Evolutionary conservation across 1,140 invertebrate species (phyloP), one percentile per base, ranked within the genome.

Genomic region (Drosophila repletoides): DNA sequence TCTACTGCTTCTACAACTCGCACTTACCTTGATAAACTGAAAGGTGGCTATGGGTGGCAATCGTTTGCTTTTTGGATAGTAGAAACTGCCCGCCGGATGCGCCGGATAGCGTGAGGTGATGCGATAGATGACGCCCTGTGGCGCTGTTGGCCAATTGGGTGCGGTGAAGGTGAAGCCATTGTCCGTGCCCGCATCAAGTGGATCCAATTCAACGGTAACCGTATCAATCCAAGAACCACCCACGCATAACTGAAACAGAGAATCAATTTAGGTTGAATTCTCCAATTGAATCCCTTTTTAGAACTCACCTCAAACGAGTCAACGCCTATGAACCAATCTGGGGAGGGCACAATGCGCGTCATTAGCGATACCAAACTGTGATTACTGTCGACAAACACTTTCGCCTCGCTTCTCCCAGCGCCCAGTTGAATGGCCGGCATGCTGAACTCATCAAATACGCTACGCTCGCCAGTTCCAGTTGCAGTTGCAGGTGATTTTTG

Each of bases 281-380:
- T 28, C 12, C 17, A 31, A 33, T 55, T 53, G 15, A 2, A n/a
- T 19, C 14, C 14, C n/a, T 22, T 14, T 9, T n/a, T 9, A 40
- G 19, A n/a, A 26, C 71, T 73, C 53, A 90, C 89, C 89, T 97
- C 93, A 77, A 98, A 95, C 56, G 95, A 95, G 90, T 97, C 97
- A n/a, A 99, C 93, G 36, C 98, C 98, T 33, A 99, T 94, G 91
- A 98, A 99, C 98, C 98, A 99, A 92, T 99, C 98, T 0, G 98
- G 98, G 24, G 97, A 98, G 9, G 98, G 98, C 63, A 97, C 94
- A 91, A 98, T 96, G 68, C 95, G 92, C 3, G 95, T 93, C 92
- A 97, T 95, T 77, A 97, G 92, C 22, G 96, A 97, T 45, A 97
- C 95, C 93, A 97, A 90, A 41, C 96, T 96, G 91, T 97, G 96